Evolutionary conservation across 1,140 invertebrate genomes (phyloP), one percentile per base, ranked within the genome.

Genomic region (Nephotettix cincticeps): DNA sequence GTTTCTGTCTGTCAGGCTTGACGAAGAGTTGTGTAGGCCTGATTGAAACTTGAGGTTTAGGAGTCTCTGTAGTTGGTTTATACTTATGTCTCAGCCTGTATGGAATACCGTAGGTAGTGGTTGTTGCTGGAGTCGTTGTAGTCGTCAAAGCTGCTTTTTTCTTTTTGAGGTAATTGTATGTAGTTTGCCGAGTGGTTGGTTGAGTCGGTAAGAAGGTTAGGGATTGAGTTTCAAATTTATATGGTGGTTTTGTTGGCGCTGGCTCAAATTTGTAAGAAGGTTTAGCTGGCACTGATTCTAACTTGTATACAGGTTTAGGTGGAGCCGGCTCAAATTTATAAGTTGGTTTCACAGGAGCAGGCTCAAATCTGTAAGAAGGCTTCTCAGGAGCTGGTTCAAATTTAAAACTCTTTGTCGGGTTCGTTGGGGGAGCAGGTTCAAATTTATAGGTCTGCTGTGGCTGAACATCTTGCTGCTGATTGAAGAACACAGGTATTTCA

Each of bases 91-190:
- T 66, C 32, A 65, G 63, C 63, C 27, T 71, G 70, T 36, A 73
- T 64, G 25, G 75, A 56, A 43, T 75, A 56, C 9, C 43, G 65
- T 43, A 67, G 63, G 68, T 74, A 69, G 54, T 75, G 43, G 36
- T 43, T 79, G 76, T 71, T 70, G 80, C 80, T 36, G 82, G 80
- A 23, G 83, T 81, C 1, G 81, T 72, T 45, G 70, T 28, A 14
- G 54, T 61, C 13, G 43, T 43, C 11, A 45, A 25, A 23, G 71
- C 47, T 30, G 29, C 32, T 27, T 27, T 36, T n/a, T 70, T 45
- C 27, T 40, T 58, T 69, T 30, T 69, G 47, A 56, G 3, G 3
- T 54, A 45, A 68, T 68, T 69, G 19, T 70, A 47, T n/a, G 69
- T 70, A n/a, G 69, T 36, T 9, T 3, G n/a, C 23, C 30, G 30